These are phyloP conservation scores for Tridacna gigas DNA, from an alignment of 2,888 invertebrate genomes.

Conservation along the genomic window DNA sequence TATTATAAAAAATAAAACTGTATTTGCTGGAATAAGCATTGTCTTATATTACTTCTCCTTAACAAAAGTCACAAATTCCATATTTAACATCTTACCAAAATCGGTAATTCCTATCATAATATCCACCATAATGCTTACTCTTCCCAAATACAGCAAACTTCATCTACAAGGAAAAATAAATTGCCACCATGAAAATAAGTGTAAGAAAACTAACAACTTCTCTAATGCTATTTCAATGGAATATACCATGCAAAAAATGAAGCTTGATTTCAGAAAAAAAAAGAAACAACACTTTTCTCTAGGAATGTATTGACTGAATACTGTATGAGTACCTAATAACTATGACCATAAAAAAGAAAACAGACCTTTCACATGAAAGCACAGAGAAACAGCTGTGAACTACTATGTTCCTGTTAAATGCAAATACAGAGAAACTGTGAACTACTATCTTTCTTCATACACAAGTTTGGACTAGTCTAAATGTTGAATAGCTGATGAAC, in stretches of 20 bases:
- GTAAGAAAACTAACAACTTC: constrained; percentile 19
- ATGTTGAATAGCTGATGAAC: no score
- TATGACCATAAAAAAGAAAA: no score
- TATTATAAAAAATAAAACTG: constrained; percentile 13
- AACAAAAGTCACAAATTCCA: no score
- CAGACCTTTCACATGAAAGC: no score
- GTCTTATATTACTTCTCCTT: no score
- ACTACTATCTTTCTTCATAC: no score
- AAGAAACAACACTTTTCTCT: constrained; percentile 19
- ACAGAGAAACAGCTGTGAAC: no score
- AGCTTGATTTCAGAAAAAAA: constrained; percentile 7
- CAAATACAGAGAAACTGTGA: no score
- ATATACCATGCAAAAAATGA: constrained; percentile 20
- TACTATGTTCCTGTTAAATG: no score
- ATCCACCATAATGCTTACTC: constrained; percentile 3
- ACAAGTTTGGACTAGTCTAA: no score
- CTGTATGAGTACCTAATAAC: constrained; percentile 13
- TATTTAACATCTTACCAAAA: no score
- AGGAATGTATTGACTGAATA: constrained; percentile 52
- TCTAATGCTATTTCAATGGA: constrained; percentile 27
- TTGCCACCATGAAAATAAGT: constrained; percentile 1
- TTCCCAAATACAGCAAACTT: constrained; percentile 10
- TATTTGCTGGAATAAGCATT: constrained; percentile 3
- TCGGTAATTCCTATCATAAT: no score
- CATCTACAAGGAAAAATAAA: constrained; percentile 10